Evolutionary conservation across 2,113 vertebrate genomes (phyloP), one percentile per base, ranked within the genome.

Genomic region (Proterorhinus semilunaris): DNA sequence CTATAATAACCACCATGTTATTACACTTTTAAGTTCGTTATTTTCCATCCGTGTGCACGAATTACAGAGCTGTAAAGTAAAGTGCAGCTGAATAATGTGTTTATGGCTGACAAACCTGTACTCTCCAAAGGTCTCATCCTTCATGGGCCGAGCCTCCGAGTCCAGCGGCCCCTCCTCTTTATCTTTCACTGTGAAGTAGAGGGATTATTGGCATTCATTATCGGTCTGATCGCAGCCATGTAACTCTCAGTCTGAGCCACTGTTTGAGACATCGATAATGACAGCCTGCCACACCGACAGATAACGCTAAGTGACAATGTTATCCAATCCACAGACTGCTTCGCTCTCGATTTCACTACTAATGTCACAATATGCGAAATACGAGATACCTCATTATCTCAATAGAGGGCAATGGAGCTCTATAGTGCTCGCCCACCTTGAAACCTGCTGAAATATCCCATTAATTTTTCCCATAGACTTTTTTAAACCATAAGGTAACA

Each of bases 151-250:
- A 0, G 93, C 95, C 81, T 97, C 95, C 0, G 96, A 96, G 81
- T 97, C 96, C 86, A 95, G 93, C n/a, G 96, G 96, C 1, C 94
- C 93, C 42, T 96, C 95, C 65, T 97, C 96, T 86, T 97, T 96
- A 74, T 96, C 95, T 92, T 96, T 97, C 75, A 97, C 96, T 96
- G 88, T 58, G 52, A 74, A 83, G 77, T 51, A 89, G 50, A 73
- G 55, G 81, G 69, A 87, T 72, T 50, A 74, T 76, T 77, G 70
- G 65, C 81, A 85, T 74, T 83, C 6, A 71, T 74, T 80, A 83
- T 87, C 66, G 69, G 63, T 44, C 8, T 11, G 45, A 84, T 75
- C 74, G 61, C 57, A 69, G 42, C 65, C 58, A 51, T 42, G 65
- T 54, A 82, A 48, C 36, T 75, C 42, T 74, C 58, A 65, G 50